phyloP scores from a whole-genome alignment of 2,888 invertebrate species.

The Syritta pipiens region DNA sequence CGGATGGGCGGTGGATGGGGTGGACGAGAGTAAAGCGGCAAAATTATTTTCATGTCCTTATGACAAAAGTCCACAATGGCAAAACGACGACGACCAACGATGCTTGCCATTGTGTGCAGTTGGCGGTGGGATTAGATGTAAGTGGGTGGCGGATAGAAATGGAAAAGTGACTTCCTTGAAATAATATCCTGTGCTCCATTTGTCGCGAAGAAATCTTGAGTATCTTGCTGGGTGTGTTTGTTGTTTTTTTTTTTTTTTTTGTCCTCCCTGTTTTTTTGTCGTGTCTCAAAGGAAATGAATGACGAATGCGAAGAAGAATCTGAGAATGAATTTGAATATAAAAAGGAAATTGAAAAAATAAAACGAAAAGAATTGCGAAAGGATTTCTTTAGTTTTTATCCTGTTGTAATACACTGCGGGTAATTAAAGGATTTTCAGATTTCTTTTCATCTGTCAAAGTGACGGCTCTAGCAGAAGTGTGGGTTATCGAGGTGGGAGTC shows the following conservation, averaged over 20 bases:
- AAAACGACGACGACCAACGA: constrained; percentile 5
- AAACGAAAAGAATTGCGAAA: constrained; percentile 6
- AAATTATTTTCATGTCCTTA: constrained; percentile 66
- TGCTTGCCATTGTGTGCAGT: constrained; percentile 16
- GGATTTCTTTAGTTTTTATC: constrained; percentile 44
- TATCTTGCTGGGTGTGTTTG: constrained; percentile 33
- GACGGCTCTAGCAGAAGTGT: no score
- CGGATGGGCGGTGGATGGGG: background rate
- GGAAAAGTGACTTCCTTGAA: constrained; percentile 33
- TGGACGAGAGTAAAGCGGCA: constrained; percentile 24
- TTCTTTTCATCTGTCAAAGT: constrained; percentile 28
- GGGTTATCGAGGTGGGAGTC: no score
- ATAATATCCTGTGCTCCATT: constrained; percentile 53
- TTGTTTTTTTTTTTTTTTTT: constrained; percentile 4
- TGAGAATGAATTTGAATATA: constrained; percentile 48
- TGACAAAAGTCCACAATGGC: constrained; percentile 59
- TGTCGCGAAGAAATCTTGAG: constrained; percentile 49
- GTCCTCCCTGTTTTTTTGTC: constrained; percentile 25
- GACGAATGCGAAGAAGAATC: constrained; percentile 36
- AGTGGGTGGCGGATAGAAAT: constrained; percentile 8
- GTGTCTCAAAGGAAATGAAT: constrained; percentile 60
- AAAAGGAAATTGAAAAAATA: constrained; percentile 28
- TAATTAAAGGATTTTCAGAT: constrained; percentile 55
- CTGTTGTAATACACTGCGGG: constrained; percentile 41
- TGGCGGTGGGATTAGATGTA: constrained; percentile 26